phyloP scores from a whole-genome alignment of 1,140 invertebrate genomes.

The Bombus vancouverensis region DNA sequence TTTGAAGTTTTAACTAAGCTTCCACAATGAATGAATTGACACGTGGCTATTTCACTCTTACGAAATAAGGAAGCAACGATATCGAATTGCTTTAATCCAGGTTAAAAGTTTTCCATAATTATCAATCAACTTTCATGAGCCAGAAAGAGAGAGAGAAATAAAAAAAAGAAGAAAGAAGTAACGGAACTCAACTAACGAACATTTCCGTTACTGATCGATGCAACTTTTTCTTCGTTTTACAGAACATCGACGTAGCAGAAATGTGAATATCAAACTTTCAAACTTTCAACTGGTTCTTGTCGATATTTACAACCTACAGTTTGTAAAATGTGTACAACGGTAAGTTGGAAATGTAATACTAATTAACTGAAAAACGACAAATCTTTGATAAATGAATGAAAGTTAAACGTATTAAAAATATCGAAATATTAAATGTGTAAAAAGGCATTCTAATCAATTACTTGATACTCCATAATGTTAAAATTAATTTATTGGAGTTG shows the following conservation, averaged over 20 bases:
- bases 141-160: background rate
- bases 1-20: slow-evolving; percentile 39
- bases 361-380: too few species aligned
- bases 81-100: background rate
- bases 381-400: too few species aligned
- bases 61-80: slow-evolving; percentile 13
- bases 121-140: background rate
- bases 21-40: slow-evolving; percentile 31
- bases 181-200: background rate
- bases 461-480: too few species aligned
- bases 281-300: background rate
- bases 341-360: background rate
- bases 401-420: too few species aligned
- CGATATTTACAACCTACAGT: background rate
- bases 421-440: too few species aligned
- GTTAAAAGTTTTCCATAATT: background rate
- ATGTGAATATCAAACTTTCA: background rate
- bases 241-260: too few species aligned
- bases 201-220: background rate
- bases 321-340: background rate
- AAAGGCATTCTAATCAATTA: too few species aligned
- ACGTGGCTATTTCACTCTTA: slow-evolving; percentile 9
- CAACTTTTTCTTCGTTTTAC: background rate
- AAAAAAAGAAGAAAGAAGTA: background rate
- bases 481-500: too few species aligned